phyloP scores from a whole-genome alignment of 1,140 invertebrate species.

The Bactericera cockerelli region DNA sequence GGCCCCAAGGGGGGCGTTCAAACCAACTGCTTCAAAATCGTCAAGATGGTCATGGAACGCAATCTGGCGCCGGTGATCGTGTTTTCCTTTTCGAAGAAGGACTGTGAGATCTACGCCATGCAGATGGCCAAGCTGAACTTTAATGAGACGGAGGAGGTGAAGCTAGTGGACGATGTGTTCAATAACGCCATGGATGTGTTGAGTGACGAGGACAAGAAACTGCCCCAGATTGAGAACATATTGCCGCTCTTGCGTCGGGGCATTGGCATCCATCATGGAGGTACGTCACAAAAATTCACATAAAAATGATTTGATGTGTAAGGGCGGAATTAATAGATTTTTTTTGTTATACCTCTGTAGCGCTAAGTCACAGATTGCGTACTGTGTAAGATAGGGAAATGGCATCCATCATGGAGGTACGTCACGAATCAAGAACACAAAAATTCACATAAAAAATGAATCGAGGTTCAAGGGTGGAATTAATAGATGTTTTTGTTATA shows the following conservation, averaged over 20 bases:
- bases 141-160: constrained; percentile 82
- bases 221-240: constrained; percentile 93
- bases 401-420: too few species aligned
- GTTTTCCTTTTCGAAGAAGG: constrained; percentile 98
- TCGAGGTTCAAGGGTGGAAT: too few species aligned
- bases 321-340: too few species aligned
- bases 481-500: too few species aligned
- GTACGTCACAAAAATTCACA: too few species aligned
- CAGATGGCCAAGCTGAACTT: constrained; percentile 95
- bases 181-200: constrained; percentile 94
- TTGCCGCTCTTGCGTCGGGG: constrained; percentile 83
- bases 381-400: too few species aligned
- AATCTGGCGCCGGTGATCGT: constrained; percentile 96
- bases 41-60: constrained; percentile 97
- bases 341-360: too few species aligned
- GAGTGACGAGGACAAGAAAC: constrained; percentile 79
- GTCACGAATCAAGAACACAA: too few species aligned
- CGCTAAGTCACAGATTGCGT: too few species aligned
- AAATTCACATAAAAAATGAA: too few species aligned
- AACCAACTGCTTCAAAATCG: constrained; percentile 90
- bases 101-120: constrained; percentile 93
- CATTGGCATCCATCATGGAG: constrained; percentile 97
- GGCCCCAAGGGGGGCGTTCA: constrained; percentile 42
- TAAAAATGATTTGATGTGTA: too few species aligned
- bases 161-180: constrained; percentile 90